phyloP scores from a whole-genome alignment of 2,888 invertebrate species.

The Drosophila austrosaltans region DNA sequence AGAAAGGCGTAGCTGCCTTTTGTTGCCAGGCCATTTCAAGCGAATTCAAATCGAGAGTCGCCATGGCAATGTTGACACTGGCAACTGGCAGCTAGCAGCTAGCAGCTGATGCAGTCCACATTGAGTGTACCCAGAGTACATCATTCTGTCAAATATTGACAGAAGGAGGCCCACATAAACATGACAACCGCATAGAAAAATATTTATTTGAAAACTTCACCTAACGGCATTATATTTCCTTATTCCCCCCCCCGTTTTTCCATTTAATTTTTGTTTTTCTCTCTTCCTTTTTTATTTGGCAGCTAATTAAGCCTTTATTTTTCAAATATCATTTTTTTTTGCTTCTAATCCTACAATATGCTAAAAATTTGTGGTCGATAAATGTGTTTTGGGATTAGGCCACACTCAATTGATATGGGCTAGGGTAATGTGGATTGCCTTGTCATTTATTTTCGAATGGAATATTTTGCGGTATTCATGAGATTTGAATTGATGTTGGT shows the following conservation, averaged over 20 bases:
- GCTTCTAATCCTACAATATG: background rate
- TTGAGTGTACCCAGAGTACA: conserved; percentile 37
- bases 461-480: too few species aligned
- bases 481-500: too few species aligned
- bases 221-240: conserved; percentile 1
- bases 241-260: background rate
- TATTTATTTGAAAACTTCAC: conserved; percentile 15
- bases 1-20: conserved; percentile 10
- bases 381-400: too few species aligned
- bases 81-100: conserved; percentile 18
- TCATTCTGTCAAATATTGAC: conserved; percentile 43
- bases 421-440: background rate
- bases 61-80: conserved; percentile 44
- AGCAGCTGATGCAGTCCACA: conserved; percentile 14
- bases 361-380: background rate
- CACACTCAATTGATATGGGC: too few species aligned
- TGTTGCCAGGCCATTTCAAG: conserved; percentile 44
- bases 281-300: background rate
- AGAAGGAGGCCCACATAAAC: conserved; percentile 22
- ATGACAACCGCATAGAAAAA: conserved; percentile 10
- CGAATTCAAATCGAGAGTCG: conserved; percentile 43
- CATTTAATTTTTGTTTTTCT: background rate
- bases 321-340: background rate
- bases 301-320: conserved; percentile 4
- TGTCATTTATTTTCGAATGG: too few species aligned